A percentile compares a stretch with the other conserved stretches of the same genome.
Conservation (phyloP, 2,888 invertebrate genomes). For the Taenaris catops region DNA sequence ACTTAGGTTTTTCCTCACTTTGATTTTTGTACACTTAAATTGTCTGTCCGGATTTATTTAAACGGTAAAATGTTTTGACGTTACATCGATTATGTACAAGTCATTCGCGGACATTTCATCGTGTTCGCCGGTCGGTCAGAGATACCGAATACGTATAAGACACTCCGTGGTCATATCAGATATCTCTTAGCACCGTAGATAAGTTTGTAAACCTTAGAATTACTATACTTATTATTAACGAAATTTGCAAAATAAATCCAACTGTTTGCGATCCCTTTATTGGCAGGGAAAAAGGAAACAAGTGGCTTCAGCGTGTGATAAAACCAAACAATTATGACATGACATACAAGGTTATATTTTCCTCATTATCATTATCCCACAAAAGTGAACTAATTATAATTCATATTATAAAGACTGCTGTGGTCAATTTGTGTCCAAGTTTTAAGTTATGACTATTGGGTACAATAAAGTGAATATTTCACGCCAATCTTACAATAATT, state of each 20-base stretch:
- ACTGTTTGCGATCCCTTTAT: constrained; percentile 33
- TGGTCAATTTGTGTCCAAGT: constrained; percentile 1
- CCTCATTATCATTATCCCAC: constrained; percentile 6
- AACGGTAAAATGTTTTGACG: constrained; percentile 4
- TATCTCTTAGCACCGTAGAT: constrained; percentile 27
- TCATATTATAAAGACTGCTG: not conserved
- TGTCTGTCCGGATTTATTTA: constrained; percentile 1
- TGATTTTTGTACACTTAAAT: constrained; percentile 3
- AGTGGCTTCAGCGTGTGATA: too few relatives aligned
- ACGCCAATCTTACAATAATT: constrained; percentile 2
- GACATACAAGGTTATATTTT: constrained; percentile 18
- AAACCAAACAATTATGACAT: constrained; percentile 31
- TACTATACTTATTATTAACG: not conserved
- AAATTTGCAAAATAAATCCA: constrained; percentile 17
- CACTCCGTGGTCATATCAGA: constrained; percentile 24
- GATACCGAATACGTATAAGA: constrained; percentile 21
- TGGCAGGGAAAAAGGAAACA: constrained; percentile 38
- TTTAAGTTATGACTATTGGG: constrained; percentile 1
- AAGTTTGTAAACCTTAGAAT: constrained; percentile 19
- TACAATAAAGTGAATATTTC: constrained; percentile 4
- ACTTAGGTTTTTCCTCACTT: constrained; percentile 12
- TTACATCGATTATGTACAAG: constrained; percentile 6
- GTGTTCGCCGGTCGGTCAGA: constrained; percentile 7
- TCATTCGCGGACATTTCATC: constrained; percentile 23
- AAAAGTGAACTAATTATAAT: not conserved